Evolutionary conservation across 2,113 vertebrate genomes (phyloP), one percentile per base, ranked within the genome.

Genomic region (Lamprologus sp.): DNA sequence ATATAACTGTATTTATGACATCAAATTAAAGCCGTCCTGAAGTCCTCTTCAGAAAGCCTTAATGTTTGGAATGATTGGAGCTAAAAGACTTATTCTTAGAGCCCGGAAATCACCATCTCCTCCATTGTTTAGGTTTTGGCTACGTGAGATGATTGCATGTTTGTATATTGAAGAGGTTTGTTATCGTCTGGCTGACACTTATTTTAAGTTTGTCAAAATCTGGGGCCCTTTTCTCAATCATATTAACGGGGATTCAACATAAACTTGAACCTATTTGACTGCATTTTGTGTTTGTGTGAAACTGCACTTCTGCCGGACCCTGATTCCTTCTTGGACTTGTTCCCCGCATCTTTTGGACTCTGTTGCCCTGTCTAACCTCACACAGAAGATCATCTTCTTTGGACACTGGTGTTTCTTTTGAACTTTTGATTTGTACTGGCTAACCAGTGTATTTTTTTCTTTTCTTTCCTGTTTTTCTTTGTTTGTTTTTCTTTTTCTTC

Each of bases 161-260:
- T 51, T 51, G 49, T 51, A 51, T 51, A 51, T 51, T 3, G 49
- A 51, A 51, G 49, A 51, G 49, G 51, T 53, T 53, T 1, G 0
- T 53, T 53, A 53, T 21, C 1, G 9, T 53, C 2, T 53, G 19
- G 49, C 49, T 53, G 49, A 53, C 49, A n/a, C 19, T 4, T 9
- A 53, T n/a, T 53, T 53, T 53, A 0, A 53, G 51, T 53, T 53
- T 53, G 9, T 53, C 0, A 0, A 53, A 53, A 53, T 53, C 51
- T 21, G 51, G 9, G n/a, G 51, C 0, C 1, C 51, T 1, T 53
- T 53, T 53, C 0, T 53, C 0, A 53, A 53, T 53, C 5, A 6
- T 54, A 54, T 54, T 21, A 21, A 21, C 0, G 1, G 5, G 51
- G 1, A 21, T 55, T 3, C 2, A 55, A 55, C 11, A 55, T 13